These are phyloP conservation scores for Lepas anatifera DNA, from an alignment of 2,888 invertebrate species.

Conservation along the genomic window DNA sequence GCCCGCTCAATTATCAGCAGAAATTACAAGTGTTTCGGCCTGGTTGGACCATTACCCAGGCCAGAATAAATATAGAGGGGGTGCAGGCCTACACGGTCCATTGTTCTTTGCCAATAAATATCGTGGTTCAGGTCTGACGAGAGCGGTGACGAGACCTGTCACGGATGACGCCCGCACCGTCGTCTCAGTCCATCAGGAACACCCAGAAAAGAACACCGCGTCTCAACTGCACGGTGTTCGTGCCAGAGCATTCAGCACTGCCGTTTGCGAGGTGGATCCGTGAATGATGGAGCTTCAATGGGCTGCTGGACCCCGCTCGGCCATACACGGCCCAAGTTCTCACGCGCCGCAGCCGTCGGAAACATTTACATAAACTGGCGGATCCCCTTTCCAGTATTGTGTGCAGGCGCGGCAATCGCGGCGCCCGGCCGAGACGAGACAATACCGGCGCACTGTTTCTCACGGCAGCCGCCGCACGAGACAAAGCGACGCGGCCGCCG, in stretches of 20 bases:
- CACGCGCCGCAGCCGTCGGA: not conserved
- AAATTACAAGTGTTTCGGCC: conserved; percentile 6
- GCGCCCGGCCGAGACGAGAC: not conserved
- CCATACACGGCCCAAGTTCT: not conserved
- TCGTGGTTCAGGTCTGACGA: not conserved
- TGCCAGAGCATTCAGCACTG: too few relatives aligned
- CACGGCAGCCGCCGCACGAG: not conserved
- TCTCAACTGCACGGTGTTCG: too few relatives aligned
- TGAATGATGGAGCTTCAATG: too few relatives aligned
- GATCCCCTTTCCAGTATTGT: conserved; percentile 7
- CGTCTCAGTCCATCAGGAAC: too few relatives aligned
- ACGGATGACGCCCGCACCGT: too few relatives aligned
- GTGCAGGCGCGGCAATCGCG: not conserved
- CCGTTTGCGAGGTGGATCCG: too few relatives aligned
- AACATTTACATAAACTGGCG: conserved; percentile 10
- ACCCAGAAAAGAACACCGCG: too few relatives aligned
- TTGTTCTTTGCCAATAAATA: conserved; percentile 7
- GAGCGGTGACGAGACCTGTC: not conserved
- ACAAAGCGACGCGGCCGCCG: conserved; percentile 4
- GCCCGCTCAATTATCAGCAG: not conserved
- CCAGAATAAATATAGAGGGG: conserved; percentile 11
- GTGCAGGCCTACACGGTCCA: not conserved
- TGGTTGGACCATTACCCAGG: not conserved
- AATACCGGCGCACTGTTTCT: conserved; percentile 1
- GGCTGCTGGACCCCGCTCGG: not conserved